Evolutionary conservation across 2,797 vertebrate species (phyloP).

Genomic region (Tinamus major): DNA sequence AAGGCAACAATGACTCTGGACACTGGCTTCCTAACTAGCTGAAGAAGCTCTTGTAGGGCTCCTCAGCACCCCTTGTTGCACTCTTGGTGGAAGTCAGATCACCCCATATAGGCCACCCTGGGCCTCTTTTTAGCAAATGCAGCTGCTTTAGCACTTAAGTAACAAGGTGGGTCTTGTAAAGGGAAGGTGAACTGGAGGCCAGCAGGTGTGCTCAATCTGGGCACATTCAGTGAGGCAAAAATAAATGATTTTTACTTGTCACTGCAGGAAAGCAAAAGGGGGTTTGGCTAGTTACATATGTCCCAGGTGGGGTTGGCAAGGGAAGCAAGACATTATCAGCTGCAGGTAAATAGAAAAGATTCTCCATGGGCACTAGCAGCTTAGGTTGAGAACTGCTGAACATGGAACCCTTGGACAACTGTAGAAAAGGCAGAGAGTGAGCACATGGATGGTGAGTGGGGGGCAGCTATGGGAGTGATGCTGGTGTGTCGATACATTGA

Average conservation of each 20-base stretch:
- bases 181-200: not conserved
- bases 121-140: not conserved
- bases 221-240: not conserved
- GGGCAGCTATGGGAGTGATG: not conserved
- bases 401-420: not conserved
- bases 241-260: not conserved
- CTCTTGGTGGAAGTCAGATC: not conserved
- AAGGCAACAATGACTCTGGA: not conserved
- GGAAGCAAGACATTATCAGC: not conserved
- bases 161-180: not conserved
- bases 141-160: not conserved
- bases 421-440: not conserved
- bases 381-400: not conserved
- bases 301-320: not conserved
- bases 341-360: not conserved
- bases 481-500: not conserved
- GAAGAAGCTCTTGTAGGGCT: not conserved
- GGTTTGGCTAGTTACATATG: not conserved
- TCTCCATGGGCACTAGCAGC: not conserved
- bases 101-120: not conserved
- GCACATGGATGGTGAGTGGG: not conserved
- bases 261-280: not conserved
- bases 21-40: not conserved
- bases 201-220: rapidly evolving
- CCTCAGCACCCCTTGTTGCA: not conserved